Base-by-base conservation (phyloP, 1,140 invertebrate genomes). In the Caenorhabditis inopinata region DNA sequence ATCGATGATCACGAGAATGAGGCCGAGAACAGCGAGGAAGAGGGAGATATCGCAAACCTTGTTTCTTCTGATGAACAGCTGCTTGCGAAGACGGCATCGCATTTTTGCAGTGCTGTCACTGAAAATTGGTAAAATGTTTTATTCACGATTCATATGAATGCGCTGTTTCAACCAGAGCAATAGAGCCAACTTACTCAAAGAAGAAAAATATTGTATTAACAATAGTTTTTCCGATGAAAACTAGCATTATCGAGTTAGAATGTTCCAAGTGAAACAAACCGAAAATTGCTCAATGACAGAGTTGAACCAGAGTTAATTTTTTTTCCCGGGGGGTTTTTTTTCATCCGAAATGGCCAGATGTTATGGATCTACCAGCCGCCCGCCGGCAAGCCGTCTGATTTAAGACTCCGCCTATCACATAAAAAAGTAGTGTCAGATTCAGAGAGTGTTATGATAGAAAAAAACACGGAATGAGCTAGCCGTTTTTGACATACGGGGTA, bases 101-200 rank as follows among this genome's bases (percentile, higher is more conserved):
- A 88, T 88, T 74, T 88, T 88, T 12, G 87, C 87, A 7, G 87
- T 88, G 74, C 82, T 84, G 29, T 88, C 87, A 49, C 87, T 88
- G 74, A 87, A 83, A 74, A 51, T 16, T 25, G 25, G 27, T 14
- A 29, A 74, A 35, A 27, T n/a, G n/a, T n/a, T n/a, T n/a, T n/a
- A n/a, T n/a, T n/a, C n/a, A n/a, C n/a, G n/a, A n/a, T n/a, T n/a
- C n/a, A n/a, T n/a, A n/a, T n/a, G n/a, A n/a, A n/a, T n/a, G n/a
- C n/a, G n/a, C n/a, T n/a, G n/a, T n/a, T n/a, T n/a, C n/a, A n/a
- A n/a, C n/a, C n/a, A 42, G 38, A 42, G 38, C 38, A 42, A 42
- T 42, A 49, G 14, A n/a, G 32, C 18, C 16, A 18, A 47, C 53
- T n/a, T 32, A 35, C 25, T 79, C 62, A 74, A 74, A 49, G 6